phyloP scores from a whole-genome alignment of 2,113 vertebrate genomes.

The Colius striatus region DNA sequence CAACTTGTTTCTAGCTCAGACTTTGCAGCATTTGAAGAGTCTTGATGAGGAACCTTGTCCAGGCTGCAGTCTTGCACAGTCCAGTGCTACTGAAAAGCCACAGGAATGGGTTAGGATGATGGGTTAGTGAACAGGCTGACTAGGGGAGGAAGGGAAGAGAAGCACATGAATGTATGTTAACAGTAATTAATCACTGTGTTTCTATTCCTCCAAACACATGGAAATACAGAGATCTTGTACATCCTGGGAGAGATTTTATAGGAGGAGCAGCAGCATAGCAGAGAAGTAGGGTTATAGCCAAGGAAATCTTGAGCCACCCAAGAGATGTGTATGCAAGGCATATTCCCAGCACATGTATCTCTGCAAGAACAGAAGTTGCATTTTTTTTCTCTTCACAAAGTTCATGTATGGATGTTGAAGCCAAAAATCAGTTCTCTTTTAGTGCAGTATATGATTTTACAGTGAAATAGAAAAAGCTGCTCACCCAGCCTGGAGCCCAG shows the following conservation, averaged over 20 bases:
- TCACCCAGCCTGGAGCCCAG: neutral
- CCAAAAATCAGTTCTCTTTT: neutral
- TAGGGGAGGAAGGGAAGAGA: neutral
- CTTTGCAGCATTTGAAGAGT: neutral
- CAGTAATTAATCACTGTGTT: neutral
- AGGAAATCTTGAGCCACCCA: neutral
- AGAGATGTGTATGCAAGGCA: neutral
- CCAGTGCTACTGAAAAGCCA: neutral
- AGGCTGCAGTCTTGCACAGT: accelerated
- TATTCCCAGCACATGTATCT: neutral
- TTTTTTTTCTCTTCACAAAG: neutral
- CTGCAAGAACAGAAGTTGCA: neutral
- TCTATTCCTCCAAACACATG: neutral
- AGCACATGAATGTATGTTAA: neutral
- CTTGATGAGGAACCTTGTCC: neutral
- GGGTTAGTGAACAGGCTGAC: neutral
- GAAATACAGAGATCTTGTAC: neutral
- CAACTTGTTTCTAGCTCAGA: neutral
- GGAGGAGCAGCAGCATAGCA: neutral
- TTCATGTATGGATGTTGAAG: neutral
- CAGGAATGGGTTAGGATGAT: neutral
- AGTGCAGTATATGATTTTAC: neutral
- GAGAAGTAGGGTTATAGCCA: neutral
- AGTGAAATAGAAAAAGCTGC: neutral
- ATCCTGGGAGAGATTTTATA: neutral